Conservation (phyloP, 2,113 vertebrate species). For the Aspidoscelis tigris region DNA sequence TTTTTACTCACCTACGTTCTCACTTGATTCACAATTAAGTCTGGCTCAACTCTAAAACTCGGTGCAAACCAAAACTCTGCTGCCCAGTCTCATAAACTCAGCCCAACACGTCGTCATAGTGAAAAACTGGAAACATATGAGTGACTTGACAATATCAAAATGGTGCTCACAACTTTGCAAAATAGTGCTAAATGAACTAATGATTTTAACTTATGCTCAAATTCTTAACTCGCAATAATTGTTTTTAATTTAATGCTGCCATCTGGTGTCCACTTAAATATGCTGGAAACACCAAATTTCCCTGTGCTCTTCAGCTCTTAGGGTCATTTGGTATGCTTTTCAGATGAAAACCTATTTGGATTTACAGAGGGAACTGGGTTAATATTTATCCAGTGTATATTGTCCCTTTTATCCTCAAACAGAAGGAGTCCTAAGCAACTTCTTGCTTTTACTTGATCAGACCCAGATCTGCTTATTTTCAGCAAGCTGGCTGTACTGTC, state of each 20-base stretch:
- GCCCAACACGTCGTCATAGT: too few relatives aligned
- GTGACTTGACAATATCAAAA: too few relatives aligned
- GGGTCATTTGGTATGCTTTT: not conserved
- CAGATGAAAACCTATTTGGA: not conserved
- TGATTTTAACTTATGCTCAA: too few relatives aligned
- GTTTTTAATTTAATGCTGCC: slow-evolving; percentile 10
- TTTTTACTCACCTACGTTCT: too few relatives aligned
- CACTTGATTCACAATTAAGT: too few relatives aligned
- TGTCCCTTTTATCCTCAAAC: not conserved
- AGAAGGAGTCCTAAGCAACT: not conserved
- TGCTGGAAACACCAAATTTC: not conserved
- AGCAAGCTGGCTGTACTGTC: not conserved
- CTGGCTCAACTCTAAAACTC: too few relatives aligned
- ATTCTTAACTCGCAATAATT: not conserved
- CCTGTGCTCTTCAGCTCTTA: not conserved
- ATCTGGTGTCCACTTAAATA: not conserved
- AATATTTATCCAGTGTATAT: not conserved
- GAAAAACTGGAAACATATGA: too few relatives aligned
- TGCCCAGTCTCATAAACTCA: too few relatives aligned
- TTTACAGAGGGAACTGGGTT: not conserved
- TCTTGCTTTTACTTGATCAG: not conserved
- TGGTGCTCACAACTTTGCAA: too few relatives aligned
- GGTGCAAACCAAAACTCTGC: too few relatives aligned
- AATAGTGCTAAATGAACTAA: too few relatives aligned
- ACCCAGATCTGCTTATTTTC: not conserved